Evolutionary conservation across 2,888 invertebrate genomes (phyloP).

Genomic region (Octodonta nipae): DNA sequence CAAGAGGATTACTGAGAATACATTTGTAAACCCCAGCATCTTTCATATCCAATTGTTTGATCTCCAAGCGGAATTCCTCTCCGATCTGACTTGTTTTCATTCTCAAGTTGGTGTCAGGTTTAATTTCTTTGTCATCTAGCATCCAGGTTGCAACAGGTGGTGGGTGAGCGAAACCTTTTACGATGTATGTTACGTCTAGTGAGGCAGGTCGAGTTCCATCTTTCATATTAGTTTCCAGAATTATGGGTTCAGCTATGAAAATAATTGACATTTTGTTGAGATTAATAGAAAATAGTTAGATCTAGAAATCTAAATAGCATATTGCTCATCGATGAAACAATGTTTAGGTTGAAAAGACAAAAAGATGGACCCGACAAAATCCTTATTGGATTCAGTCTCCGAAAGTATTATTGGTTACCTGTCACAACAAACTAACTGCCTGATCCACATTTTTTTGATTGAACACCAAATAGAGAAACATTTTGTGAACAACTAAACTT

Average conservation of each 20-base stretch:
- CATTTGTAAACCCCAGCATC: constrained; percentile 78
- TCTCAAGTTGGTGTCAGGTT: constrained; percentile 42
- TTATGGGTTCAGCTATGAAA: constrained; percentile 60
- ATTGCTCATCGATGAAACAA: no score
- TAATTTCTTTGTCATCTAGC: constrained; percentile 59
- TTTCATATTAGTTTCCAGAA: constrained; percentile 58
- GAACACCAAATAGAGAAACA: no score
- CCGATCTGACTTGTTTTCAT: constrained; percentile 52
- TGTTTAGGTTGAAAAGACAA: no score
- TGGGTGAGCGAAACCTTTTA: constrained; percentile 63
- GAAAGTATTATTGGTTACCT: no score
- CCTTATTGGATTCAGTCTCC: no score
- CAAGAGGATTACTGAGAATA: constrained; percentile 68
- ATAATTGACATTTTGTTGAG: no score
- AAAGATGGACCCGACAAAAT: no score
- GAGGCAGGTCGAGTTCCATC: constrained; percentile 69
- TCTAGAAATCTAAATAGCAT: no score
- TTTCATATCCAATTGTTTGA: constrained; percentile 51
- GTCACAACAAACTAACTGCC: no score
- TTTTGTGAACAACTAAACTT: no score
- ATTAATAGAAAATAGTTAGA: no score
- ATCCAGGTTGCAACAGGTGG: constrained; percentile 68
- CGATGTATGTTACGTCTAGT: constrained; percentile 64
- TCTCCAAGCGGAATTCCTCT: constrained; percentile 58
- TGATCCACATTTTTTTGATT: no score